These are phyloP conservation scores for Melikaiella ostensackeni DNA, from an alignment of 2,888 invertebrate species.

Conservation along the genomic window DNA sequence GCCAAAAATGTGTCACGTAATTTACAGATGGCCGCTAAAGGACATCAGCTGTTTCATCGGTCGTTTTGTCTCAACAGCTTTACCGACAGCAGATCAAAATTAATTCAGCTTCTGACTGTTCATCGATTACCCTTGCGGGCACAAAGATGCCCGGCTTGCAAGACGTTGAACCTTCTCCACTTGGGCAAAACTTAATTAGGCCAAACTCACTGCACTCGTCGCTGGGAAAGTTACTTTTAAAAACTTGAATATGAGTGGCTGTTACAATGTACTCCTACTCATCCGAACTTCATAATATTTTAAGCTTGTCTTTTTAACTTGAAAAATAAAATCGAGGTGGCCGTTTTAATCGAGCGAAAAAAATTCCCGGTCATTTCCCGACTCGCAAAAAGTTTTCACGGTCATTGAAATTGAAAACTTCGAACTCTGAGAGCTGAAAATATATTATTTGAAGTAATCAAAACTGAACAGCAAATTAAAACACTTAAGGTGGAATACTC, in stretches of 20 bases:
- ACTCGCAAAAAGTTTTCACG: too few relatives aligned
- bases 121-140: slow-evolving; percentile 33
- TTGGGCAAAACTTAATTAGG: slow-evolving; percentile 36
- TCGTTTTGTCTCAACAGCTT: background rate
- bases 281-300: background rate
- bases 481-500: too few relatives aligned
- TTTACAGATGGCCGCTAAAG: too few relatives aligned
- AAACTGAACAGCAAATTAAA: too few relatives aligned
- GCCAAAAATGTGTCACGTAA: too few relatives aligned
- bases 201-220: slow-evolving; percentile 23
- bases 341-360: too few relatives aligned
- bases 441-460: too few relatives aligned
- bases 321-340: too few relatives aligned
- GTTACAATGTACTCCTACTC: background rate
- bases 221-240: slow-evolving; percentile 6
- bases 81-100: slow-evolving; percentile 15
- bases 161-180: slow-evolving; percentile 37
- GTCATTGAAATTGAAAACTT: too few relatives aligned
- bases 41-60: slow-evolving; percentile 5
- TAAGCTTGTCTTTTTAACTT: too few relatives aligned
- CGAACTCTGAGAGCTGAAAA: too few relatives aligned
- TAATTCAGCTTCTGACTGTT: slow-evolving; percentile 30
- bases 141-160: slow-evolving; percentile 25
- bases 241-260: background rate
- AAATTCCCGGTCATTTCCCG: too few relatives aligned